A percentile compares a stretch with the other conserved stretches of the same genome.
Evolutionary conservation across 1,140 invertebrate genomes (phyloP).

Genomic region (Monochamus saltuarius): DNA sequence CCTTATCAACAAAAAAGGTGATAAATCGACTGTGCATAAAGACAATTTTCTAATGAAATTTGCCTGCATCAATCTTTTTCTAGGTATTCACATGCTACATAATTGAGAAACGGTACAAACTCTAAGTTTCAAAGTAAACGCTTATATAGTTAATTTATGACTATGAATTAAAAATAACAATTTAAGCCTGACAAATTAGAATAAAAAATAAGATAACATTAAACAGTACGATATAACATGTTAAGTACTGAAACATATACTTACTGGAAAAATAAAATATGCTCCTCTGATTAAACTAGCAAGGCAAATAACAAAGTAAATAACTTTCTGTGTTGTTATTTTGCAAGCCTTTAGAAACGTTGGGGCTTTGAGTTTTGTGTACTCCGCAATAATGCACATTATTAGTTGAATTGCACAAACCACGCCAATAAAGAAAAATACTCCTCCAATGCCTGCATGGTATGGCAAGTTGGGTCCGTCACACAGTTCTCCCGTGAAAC

Average conservation of each 20-base stretch:
- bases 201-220: not conserved
- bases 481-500: slow-evolving; percentile 62
- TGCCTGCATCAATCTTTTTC: too few relatives aligned
- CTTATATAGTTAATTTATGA: not conserved
- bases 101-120: slow-evolving; percentile 13
- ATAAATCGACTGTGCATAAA: too few relatives aligned
- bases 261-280: slow-evolving; percentile 87
- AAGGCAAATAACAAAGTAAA: slow-evolving; percentile 87
- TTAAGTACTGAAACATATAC: slow-evolving; percentile 42
- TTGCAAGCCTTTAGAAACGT: slow-evolving; percentile 77
- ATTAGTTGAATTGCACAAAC: slow-evolving; percentile 85
- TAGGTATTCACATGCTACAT: too few relatives aligned
- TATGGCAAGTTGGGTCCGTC: slow-evolving; percentile 64
- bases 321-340: slow-evolving; percentile 87
- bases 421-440: slow-evolving; percentile 77
- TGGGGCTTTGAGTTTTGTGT: slow-evolving; percentile 78
- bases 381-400: slow-evolving; percentile 81
- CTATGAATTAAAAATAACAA: not conserved
- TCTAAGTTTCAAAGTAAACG: slow-evolving; percentile 6
- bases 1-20: too few relatives aligned
- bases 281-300: slow-evolving; percentile 82
- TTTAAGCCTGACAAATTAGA: not conserved
- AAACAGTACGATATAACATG: not conserved
- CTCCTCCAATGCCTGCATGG: slow-evolving; percentile 70
- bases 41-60: too few relatives aligned